Evolutionary conservation across 2,113 vertebrate genomes (phyloP), one percentile per base, ranked within the genome.

Genomic region (Nothoprocta pentlandii): DNA sequence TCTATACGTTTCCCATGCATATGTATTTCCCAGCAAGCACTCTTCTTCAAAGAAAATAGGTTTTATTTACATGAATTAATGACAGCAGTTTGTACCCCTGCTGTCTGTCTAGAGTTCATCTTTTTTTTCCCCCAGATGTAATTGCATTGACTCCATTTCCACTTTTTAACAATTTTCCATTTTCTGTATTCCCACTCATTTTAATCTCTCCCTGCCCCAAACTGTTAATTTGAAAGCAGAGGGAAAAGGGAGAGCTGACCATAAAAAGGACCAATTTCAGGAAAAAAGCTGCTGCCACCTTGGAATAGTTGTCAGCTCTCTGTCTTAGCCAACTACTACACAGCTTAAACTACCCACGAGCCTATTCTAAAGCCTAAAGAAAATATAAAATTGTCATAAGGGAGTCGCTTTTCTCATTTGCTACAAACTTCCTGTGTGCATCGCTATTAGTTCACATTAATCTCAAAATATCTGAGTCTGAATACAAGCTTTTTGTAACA

Each of bases 321-420:
- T 63, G 28, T 77, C 64, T 63, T 44, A 68, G 32, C 34, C 41
- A 80, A 46, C 58, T 66, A 49, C 47, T 56, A 16, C 41, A 36
- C 32, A 58, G 34, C 15, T 80, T 69, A 68, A 88, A 81, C 23
- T 42, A 28, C 61, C 53, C 73, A 36, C 36, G 36, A 7, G 14
- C 88, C 87, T 73, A 80, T 73, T 80, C 47, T 58, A n/a, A 93
- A 91, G 49, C 39, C 62, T 61, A 63, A 82, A 77, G 23, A 91
- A 42, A 16, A 80, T 91, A 25, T 34, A 70, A 41, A 85, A 91
- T 28, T 74, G 62, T 63, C 42, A 85, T 5, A 3, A 78, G 49
- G 77, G 7, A 58, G 20, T 75, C n/a, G 7, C 56, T 12, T 91
- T 75, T 42, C 6, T 46, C 54, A 87, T 84, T 56, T 74, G 30